Evolutionary conservation across 1,140 invertebrate species (phyloP), one percentile per base, ranked within the genome.

Genomic region (Euura lappo): DNA sequence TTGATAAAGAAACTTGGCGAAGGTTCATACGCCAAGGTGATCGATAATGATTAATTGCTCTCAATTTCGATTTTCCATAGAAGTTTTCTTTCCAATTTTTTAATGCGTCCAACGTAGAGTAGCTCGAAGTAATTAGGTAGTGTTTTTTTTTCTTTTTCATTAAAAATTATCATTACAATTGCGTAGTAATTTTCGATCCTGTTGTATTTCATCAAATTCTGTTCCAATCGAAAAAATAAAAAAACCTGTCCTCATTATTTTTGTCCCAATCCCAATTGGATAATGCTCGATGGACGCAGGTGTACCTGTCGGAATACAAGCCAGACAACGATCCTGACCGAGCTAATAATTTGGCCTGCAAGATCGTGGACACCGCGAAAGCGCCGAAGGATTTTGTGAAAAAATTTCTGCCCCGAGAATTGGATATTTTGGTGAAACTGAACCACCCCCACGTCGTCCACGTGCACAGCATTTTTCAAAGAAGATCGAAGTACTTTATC

Each of bases 321-420:
- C 81, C 87, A 6, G 83, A 80, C 28, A 72, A 79, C 6, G 79
- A 81, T 0, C 66, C 79, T 0, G 78, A 84, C 6, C 73, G 66
- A 0, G 77, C 77, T 6, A 88, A 76, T 83, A 88, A 72, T 75
- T 76, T 93, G 74, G 93, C 92, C 2, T 93, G 92, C 76, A 96
- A 96, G 89, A 90, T 95, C 1, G 93, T 95, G 68, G 92, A 95
- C 79, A 91, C 91, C 2, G 83, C 87, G 3, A 90, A 90, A 74
- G 92, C 93, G 0, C 91, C 93, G 1, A 90, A 91, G 75, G 93
- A 95, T 78, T 94, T 94, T 78, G 88, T 93, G 28, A 86, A 90
- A 6, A 93, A 94, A 82, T 95, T 95, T 84, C 85, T 95, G 45
- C 93, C 93, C 0, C 85, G 94, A 28, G 94, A 95, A 84, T 84